Percentiles rank a stretch among this genome's conserved stretches.
These are phyloP conservation scores for Rhagonycha lutea DNA, from an alignment of 2,888 invertebrate genomes.

Conservation along the genomic window DNA sequence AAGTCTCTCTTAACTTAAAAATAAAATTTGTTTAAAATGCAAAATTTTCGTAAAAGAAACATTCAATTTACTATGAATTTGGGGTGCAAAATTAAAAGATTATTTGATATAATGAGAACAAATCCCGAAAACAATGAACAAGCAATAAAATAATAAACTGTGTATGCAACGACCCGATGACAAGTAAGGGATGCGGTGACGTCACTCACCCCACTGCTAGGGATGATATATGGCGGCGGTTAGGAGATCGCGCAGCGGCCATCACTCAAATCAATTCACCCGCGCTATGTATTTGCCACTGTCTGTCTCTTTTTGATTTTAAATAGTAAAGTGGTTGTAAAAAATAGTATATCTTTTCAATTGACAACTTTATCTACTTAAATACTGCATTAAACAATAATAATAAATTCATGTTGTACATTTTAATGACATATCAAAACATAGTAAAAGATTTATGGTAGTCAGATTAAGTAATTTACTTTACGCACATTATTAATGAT, in stretches of 20 bases:
- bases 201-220: constrained; percentile 53
- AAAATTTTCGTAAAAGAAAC: background rate
- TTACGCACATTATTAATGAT: background rate
- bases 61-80: background rate
- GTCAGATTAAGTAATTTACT: background rate
- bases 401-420: background rate
- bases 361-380: background rate
- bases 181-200: constrained; percentile 47
- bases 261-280: constrained; percentile 60
- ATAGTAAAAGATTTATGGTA: background rate
- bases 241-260: constrained; percentile 62
- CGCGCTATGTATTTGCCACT: constrained; percentile 41
- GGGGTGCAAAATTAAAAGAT: background rate
- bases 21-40: background rate
- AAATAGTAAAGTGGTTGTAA: constrained; percentile 20
- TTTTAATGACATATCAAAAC: background rate
- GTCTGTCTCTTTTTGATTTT: constrained; percentile 31
- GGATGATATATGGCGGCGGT: constrained; percentile 64
- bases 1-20: background rate
- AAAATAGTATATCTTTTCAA: background rate
- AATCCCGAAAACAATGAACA: constrained; percentile 40
- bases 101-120: constrained; percentile 12
- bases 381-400: background rate
- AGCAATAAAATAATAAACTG: constrained; percentile 47
- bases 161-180: constrained; percentile 45